A percentile compares a stretch with the other conserved stretches of the same genome.
Evolutionary conservation across 2,797 vertebrate species (phyloP).

Genomic region (Cyprinodon diabolis): DNA sequence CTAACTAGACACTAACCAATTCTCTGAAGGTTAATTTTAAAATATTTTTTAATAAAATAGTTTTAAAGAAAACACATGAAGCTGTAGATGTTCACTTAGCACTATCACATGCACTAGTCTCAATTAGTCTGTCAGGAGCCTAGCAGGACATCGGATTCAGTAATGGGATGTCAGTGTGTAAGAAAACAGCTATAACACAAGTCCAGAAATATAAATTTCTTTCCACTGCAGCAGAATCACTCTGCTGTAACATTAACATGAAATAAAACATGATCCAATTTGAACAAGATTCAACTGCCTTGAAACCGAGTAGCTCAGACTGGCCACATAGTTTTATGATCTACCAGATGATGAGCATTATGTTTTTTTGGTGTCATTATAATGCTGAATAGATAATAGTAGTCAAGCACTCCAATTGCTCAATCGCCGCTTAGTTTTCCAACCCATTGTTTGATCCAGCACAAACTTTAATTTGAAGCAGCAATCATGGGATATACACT

Average conservation of each 20-base stretch:
- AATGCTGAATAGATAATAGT: background rate
- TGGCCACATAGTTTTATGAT: background rate
- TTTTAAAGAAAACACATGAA: background rate
- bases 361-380: no score
- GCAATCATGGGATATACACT: background rate
- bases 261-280: constrained; percentile 8
- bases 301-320: background rate
- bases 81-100: background rate
- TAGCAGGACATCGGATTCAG: background rate
- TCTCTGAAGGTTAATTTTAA: background rate
- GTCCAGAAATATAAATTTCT: constrained; percentile 1
- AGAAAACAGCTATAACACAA: background rate
- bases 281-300: background rate
- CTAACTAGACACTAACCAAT: background rate
- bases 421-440: background rate
- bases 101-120: background rate
- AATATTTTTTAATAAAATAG: background rate
- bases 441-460: background rate
- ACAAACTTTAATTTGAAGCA: background rate
- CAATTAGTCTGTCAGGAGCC: background rate
- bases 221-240: background rate
- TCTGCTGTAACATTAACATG: background rate
- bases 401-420: no score
- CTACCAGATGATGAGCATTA: background rate
- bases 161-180: background rate